Conservation (phyloP, 1,140 invertebrate genomes). For the Periplaneta americana region DNA sequence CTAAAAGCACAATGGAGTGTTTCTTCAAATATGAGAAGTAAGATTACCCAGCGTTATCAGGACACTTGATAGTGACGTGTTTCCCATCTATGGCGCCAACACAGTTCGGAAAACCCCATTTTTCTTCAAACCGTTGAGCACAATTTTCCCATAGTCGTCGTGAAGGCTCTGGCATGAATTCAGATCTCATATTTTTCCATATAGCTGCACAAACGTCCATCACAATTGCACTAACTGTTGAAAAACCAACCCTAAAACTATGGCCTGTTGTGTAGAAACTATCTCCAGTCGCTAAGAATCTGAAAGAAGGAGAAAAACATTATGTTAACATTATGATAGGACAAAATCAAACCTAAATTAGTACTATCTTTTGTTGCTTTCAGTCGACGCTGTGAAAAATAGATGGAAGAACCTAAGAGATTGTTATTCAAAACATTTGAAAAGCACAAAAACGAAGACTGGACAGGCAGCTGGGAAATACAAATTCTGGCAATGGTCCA, state of each 20-base stretch:
- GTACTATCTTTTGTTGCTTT: too few species aligned
- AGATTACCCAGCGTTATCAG: slow-evolving; percentile 27
- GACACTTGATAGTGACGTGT: slow-evolving; percentile 24
- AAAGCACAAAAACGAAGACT: too few species aligned
- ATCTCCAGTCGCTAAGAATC: too few species aligned
- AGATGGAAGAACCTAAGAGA: too few species aligned
- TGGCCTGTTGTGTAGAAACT: too few species aligned
- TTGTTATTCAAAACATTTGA: too few species aligned
- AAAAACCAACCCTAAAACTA: background rate
- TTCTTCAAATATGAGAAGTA: slow-evolving; percentile 24
- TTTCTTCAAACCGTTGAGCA: slow-evolving; percentile 21
- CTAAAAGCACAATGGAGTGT: slow-evolving; percentile 40
- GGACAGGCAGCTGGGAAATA: too few species aligned
- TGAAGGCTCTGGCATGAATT: slow-evolving; percentile 10
- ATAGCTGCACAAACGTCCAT: background rate
- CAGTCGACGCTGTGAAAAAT: too few species aligned
- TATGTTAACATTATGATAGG: too few species aligned
- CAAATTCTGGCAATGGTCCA: too few species aligned
- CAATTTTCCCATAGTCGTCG: slow-evolving; percentile 17
- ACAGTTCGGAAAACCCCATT: slow-evolving; percentile 29
- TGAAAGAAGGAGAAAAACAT: too few species aligned
- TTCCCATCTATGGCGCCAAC: slow-evolving; percentile 29
- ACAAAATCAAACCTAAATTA: too few species aligned
- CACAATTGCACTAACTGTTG: background rate
- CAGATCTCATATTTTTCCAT: background rate